Percentiles rank a stretch among this genome's conserved stretches.
Conservation (phyloP, 2,797 vertebrate genomes). For the Kryptolebias ocellatus region DNA sequence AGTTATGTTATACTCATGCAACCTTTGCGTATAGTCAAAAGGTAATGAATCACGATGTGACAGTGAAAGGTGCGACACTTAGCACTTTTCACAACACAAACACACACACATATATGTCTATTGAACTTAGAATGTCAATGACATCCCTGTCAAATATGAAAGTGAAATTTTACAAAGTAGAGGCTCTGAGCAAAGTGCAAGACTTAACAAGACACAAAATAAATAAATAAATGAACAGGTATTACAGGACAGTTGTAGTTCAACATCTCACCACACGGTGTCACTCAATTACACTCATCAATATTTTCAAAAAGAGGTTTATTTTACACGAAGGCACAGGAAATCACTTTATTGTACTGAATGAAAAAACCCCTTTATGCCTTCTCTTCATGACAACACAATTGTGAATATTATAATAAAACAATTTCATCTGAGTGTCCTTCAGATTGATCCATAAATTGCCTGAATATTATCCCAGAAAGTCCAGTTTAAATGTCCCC, state of each 20-base stretch:
- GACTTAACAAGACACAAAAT: background rate
- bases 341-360: background rate
- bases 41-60: too few relatives aligned
- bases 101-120: too few relatives aligned
- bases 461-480: background rate
- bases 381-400: background rate
- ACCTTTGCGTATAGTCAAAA: too few relatives aligned
- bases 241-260: slow-evolving; percentile 2
- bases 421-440: background rate
- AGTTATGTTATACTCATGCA: too few relatives aligned
- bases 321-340: background rate
- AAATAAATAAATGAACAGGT: background rate
- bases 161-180: too few relatives aligned
- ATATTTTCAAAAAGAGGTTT: background rate
- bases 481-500: background rate
- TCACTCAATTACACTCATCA: slow-evolving; percentile 8
- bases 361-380: background rate
- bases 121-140: too few relatives aligned
- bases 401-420: background rate
- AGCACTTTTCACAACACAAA: too few relatives aligned
- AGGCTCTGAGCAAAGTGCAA: background rate
- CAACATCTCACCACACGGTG: slow-evolving; percentile 41
- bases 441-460: background rate
- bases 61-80: too few relatives aligned
- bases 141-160: too few relatives aligned